Evolutionary conservation across 2,797 vertebrate genomes (phyloP), one percentile per base, ranked within the genome.

Genomic region (Mareca penelope): DNA sequence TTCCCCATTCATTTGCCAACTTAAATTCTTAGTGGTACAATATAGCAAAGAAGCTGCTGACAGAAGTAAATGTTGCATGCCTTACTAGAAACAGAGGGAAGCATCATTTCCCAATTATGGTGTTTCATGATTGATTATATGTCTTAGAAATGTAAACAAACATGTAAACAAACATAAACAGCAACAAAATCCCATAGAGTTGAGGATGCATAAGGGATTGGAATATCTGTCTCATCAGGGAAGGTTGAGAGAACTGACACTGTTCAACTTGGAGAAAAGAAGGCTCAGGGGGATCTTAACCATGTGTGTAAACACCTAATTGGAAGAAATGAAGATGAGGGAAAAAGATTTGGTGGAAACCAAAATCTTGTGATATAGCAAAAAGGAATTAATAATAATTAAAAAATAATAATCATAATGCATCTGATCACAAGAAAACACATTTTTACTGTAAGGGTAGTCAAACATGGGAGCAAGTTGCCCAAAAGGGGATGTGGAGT

Each of bases 391-490:
- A 35, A 33, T 16, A 10, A 5, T 21, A 29, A 50, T 33, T 7
- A 68, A 9, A 48, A 48, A 16, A 46, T 48, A 33, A 12, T 17
- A 2, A 22, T 29, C 5, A 29, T 71, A 52, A 60, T 86, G 40
- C 18, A 46, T 12, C 19, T 53, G 15, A 64, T 31, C 12, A 63
- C 21, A 84, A 69, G 6, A 46, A 64, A 39, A 4, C 11, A n/a
- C 2, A 6, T 37, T 39, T 69, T n/a, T 42, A 57, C 33, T 42
- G 5, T 33, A 39, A 52, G 9, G 18, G 8, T 55, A 12, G 18
- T 10, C 26, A 29, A 42, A 2, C 7, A n/a, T 5, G 35, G 17
- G 61, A n/a, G 59, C 2, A 4, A 0, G 26, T 44, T 52, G 8
- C 9, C 18, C 10, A 42, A 37, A 67, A 67, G 9, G 21, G n/a